phyloP scores from a whole-genome alignment of 1,140 invertebrate genomes.

The Megalonaias nervosa region DNA sequence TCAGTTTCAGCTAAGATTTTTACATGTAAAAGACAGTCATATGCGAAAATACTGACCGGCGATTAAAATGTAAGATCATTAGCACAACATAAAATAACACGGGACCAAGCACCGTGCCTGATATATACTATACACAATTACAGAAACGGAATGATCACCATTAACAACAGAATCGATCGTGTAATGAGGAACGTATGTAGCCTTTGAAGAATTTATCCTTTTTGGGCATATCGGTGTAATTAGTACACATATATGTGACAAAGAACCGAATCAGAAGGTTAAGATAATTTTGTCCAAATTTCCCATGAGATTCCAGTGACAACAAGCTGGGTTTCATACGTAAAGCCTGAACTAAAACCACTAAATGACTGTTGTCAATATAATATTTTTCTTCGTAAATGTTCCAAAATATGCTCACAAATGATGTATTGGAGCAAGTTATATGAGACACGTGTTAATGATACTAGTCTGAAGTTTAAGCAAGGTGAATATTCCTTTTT shows the following conservation, averaged over 20 bases:
- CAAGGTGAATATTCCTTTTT: conserved; percentile 26
- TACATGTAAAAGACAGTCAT: conserved; percentile 40
- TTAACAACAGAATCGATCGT: conserved; percentile 28
- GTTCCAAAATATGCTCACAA: conserved; percentile 29
- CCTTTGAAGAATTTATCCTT: conserved; percentile 29
- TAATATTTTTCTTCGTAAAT: conserved; percentile 33
- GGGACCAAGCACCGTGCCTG: conserved; percentile 30
- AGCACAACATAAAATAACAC: conserved; percentile 36
- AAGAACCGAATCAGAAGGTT: conserved; percentile 37
- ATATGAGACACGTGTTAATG: conserved; percentile 29
- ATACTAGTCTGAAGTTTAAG: conserved; percentile 25
- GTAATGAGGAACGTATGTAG: conserved; percentile 33
- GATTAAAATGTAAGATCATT: conserved; percentile 41
- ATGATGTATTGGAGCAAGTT: conserved; percentile 45
- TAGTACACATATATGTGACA: conserved; percentile 36
- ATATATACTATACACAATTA: conserved; percentile 35
- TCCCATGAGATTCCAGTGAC: conserved; percentile 27
- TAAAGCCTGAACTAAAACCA: conserved; percentile 35
- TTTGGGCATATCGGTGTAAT: conserved; percentile 37
- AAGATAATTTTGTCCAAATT: conserved; percentile 17
- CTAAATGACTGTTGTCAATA: conserved; percentile 30
- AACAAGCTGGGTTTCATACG: conserved; percentile 33
- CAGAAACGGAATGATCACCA: conserved; percentile 17
- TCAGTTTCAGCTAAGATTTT: conserved; percentile 24
- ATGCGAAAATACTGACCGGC: conserved; percentile 26